phyloP scores from a whole-genome alignment of 2,888 invertebrate genomes.

The Furcula furcula region DNA sequence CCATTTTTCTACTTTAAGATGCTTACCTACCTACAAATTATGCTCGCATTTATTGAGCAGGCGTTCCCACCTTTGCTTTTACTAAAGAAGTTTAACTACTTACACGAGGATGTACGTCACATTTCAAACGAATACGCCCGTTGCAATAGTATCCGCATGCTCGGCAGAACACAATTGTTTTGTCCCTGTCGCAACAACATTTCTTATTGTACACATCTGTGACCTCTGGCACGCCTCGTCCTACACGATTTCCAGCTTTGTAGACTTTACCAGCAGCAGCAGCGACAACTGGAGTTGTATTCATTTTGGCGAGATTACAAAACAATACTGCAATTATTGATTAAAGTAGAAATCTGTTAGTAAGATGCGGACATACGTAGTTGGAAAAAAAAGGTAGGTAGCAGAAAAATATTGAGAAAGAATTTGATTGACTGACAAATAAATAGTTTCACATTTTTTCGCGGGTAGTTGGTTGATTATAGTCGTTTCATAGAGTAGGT shows the following conservation, averaged over 20 bases:
- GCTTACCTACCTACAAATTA: too few relatives aligned
- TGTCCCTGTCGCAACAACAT: conserved; percentile 64
- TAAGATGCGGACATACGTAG: too few relatives aligned
- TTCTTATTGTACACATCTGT: conserved; percentile 44
- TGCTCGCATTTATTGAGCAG: too few relatives aligned
- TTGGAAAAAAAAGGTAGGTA: too few relatives aligned
- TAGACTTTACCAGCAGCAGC: conserved; percentile 58
- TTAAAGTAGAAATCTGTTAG: too few relatives aligned
- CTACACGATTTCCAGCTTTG: conserved; percentile 47
- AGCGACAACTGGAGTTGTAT: conserved; percentile 59
- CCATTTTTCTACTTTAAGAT: too few relatives aligned
- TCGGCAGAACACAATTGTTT: conserved; percentile 69
- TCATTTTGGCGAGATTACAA: conserved; percentile 29
- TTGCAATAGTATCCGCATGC: conserved; percentile 70
- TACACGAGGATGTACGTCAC: conserved; percentile 67
- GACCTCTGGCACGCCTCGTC: conserved; percentile 66
- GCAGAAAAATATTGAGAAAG: too few relatives aligned
- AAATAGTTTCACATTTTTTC: too few relatives aligned
- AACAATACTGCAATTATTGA: too few relatives aligned
- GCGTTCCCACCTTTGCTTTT: not conserved
- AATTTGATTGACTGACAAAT: too few relatives aligned
- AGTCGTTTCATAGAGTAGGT: too few relatives aligned
- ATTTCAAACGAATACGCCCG: conserved; percentile 68
- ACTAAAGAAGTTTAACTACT: conserved; percentile 29
- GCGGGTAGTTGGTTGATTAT: too few relatives aligned